Percentiles rank a stretch among this genome's conserved stretches.
Conservation (phyloP, 2,797 vertebrate genomes). For the Enteromius mattozi region DNA sequence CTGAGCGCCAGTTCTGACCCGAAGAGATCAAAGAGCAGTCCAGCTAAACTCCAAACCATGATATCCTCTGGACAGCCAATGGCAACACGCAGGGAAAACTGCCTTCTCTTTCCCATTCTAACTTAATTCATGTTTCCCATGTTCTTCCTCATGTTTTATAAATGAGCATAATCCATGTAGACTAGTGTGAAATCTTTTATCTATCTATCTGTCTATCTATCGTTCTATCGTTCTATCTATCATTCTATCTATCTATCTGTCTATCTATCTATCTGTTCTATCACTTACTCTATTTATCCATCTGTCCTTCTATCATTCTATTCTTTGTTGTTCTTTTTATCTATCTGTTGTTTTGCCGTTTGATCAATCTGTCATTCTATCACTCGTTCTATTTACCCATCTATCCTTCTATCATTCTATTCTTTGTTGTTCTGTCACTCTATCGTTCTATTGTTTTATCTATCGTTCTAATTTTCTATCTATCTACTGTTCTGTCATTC, state of each 20-base stretch:
- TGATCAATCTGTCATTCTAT: not conserved
- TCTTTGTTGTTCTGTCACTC: not conserved
- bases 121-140: not conserved
- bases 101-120: not conserved
- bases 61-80: slow-evolving; percentile 25
- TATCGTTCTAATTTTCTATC: not conserved
- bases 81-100: slow-evolving; percentile 13
- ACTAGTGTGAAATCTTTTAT: slow-evolving; percentile 13
- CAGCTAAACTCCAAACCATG: slow-evolving; percentile 31
- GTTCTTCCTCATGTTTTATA: slow-evolving; percentile 12
- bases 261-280: not conserved
- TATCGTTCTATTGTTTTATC: not conserved
- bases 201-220: not conserved
- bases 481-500: not conserved
- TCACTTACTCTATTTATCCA: too few species aligned
- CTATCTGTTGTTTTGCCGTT: not conserved
- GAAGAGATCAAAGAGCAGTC: slow-evolving; percentile 40
- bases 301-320: too few species aligned
- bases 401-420: not conserved
- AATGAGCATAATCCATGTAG: slow-evolving; percentile 6
- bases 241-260: not conserved
- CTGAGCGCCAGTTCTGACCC: slow-evolving; percentile 28
- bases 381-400: not conserved
- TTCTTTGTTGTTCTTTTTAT: not conserved
- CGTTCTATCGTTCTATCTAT: not conserved